phyloP scores from a whole-genome alignment of 2,888 invertebrate species.

The Apamea monoglypha region DNA sequence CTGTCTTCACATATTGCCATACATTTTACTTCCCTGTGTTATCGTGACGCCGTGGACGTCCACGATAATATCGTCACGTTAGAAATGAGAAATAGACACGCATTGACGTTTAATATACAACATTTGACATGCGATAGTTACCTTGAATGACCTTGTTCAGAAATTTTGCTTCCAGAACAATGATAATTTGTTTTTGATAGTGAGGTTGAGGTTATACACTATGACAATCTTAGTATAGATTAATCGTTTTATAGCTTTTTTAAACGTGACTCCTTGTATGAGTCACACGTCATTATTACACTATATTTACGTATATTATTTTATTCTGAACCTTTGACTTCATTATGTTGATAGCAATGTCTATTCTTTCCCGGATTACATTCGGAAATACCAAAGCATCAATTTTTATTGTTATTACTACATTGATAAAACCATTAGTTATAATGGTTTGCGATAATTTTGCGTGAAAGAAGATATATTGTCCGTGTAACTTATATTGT shows the following conservation, averaged over 20 bases:
- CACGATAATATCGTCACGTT: background rate
- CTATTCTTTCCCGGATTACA: conserved; percentile 7
- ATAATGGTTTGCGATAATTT: conserved; percentile 31
- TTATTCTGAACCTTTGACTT: conserved; percentile 43
- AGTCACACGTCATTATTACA: conserved; percentile 4
- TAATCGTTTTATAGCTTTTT: background rate
- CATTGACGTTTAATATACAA: background rate
- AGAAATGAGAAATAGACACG: background rate
- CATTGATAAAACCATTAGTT: conserved; percentile 9
- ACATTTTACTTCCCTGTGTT: background rate
- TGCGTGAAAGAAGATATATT: conserved; percentile 36
- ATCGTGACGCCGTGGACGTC: background rate
- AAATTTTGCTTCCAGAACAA: conserved; percentile 10
- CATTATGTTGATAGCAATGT: background rate
- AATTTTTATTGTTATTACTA: conserved; percentile 30
- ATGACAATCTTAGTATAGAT: background rate
- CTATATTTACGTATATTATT: conserved; percentile 13
- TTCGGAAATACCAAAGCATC: conserved; percentile 3
- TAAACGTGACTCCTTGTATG: conserved; percentile 12
- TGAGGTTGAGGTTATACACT: conserved; percentile 13
- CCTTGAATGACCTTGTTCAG: background rate
- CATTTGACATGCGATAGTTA: background rate
- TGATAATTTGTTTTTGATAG: conserved; percentile 24
- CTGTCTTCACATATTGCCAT: background rate
- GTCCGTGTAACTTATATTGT: conserved; percentile 18